Conservation (phyloP, 2,888 invertebrate species). For the Didymodactylos carnosus region DNA sequence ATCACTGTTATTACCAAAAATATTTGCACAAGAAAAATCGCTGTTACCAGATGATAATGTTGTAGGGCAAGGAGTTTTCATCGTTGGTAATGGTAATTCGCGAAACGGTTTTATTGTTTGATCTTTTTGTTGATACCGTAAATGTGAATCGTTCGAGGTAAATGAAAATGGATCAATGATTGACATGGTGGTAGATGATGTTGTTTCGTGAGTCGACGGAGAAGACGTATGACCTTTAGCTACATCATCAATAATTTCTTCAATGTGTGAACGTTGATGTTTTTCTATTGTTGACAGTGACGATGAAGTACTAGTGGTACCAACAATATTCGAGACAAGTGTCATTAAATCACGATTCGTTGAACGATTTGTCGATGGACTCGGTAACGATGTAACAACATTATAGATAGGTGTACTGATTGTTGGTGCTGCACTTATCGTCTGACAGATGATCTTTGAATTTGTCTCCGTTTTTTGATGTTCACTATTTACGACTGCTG, state of each 20-base stretch:
- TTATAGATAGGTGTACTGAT: not conserved
- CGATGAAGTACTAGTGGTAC: no score
- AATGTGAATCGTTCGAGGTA: no score
- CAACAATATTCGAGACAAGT: not conserved
- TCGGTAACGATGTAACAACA: not conserved
- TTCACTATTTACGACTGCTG: not conserved
- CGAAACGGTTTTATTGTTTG: not conserved
- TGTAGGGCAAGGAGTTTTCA: not conserved
- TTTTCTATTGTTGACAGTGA: no score
- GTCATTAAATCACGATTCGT: not conserved
- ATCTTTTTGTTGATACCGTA: not conserved
- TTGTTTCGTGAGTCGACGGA: no score
- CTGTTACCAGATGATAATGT: no score
- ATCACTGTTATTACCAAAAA: no score
- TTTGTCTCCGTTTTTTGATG: no score
- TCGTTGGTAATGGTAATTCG: not conserved
- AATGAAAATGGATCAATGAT: not conserved
- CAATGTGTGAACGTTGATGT: not conserved
- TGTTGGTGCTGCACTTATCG: not conserved
- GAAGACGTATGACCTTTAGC: no score
- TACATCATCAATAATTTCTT: not conserved
- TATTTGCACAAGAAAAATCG: no score
- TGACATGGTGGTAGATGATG: not conserved
- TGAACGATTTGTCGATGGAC: no score
- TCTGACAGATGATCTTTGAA: no score